phyloP scores from a whole-genome alignment of 2,888 invertebrate species.

The Papilio protenor region DNA sequence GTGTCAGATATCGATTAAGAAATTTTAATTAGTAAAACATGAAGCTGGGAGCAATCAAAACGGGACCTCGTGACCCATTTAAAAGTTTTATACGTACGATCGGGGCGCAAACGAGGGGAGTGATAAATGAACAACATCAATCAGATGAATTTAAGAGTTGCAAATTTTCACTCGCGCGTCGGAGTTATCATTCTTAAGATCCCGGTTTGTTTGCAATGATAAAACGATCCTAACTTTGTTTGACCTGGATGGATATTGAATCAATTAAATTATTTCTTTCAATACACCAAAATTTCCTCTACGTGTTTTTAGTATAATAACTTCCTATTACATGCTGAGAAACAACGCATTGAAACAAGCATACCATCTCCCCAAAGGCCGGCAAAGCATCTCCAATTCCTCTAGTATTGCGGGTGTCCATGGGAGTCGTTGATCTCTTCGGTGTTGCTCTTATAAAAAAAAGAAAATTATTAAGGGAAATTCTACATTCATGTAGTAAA shows the following conservation, averaged over 20 bases:
- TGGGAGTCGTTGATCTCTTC: too few species aligned
- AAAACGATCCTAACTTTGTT: constrained; percentile 54
- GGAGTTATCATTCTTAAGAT: constrained; percentile 65
- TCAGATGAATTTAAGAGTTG: constrained; percentile 81
- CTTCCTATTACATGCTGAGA: too few species aligned
- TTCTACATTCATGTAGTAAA: too few species aligned
- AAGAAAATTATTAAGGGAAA: too few species aligned
- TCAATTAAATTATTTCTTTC: background rate
- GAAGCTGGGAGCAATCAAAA: constrained; percentile 70
- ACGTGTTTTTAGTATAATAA: too few species aligned
- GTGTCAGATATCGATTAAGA: constrained; percentile 65
- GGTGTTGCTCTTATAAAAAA: too few species aligned
- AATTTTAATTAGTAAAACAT: constrained; percentile 78
- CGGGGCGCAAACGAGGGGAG: constrained; percentile 73
- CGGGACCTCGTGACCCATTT: constrained; percentile 81
- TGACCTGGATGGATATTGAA: constrained; percentile 4
- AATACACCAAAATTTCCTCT: background rate
- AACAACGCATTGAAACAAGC: too few species aligned
- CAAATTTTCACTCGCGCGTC: constrained; percentile 75
- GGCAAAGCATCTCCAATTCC: too few species aligned
- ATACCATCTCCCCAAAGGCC: too few species aligned
- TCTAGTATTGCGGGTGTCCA: too few species aligned
- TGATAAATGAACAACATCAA: constrained; percentile 83
- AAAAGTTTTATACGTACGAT: constrained; percentile 75
- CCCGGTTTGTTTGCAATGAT: constrained; percentile 65